Percentiles rank a stretch among this genome's conserved stretches.
These are phyloP conservation scores for Trachelus iudaicus DNA, from an alignment of 2,888 invertebrate genomes.

Conservation along the genomic window DNA sequence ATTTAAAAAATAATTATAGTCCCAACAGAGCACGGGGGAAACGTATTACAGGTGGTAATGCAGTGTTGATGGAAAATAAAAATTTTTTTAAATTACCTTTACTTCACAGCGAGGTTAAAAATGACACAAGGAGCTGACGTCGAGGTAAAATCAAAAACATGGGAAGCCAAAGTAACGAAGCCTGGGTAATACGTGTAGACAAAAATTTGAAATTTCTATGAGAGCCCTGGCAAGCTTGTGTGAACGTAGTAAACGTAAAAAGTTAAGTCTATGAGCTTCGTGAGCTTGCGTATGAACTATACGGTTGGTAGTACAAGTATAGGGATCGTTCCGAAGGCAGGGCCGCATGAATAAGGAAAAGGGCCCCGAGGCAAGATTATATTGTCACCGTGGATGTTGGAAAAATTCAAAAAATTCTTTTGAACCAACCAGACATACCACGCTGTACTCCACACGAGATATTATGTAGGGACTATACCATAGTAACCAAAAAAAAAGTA, in stretches of 20 bases:
- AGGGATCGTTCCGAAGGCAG: slow-evolving; percentile 22
- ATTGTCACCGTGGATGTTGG: slow-evolving; percentile 32
- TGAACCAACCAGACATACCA: background rate
- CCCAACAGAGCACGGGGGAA: too few species aligned
- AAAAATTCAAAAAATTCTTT: background rate
- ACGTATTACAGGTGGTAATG: too few species aligned
- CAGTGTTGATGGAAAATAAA: too few species aligned
- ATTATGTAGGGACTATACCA: background rate
- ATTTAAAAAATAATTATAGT: too few species aligned
- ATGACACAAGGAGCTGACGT: too few species aligned
- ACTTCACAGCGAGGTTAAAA: background rate
- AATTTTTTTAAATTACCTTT: too few species aligned
- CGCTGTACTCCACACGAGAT: background rate
- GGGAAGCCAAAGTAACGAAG: too few species aligned
- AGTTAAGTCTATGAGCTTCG: background rate
- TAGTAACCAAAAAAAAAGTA: background rate
- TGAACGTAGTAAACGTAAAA: background rate
- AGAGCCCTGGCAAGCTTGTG: background rate
- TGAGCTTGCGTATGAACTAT: background rate
- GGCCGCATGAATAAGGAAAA: slow-evolving; percentile 51
- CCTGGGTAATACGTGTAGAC: too few species aligned
- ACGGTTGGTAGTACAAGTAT: background rate
- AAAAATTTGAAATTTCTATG: background rate
- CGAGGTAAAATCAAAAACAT: too few species aligned
- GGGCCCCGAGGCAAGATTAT: slow-evolving; percentile 39